A percentile compares a stretch with the other conserved stretches of the same genome.
These are phyloP conservation scores for Macrochelys suwanniensis DNA, from an alignment of 2,797 vertebrate genomes.

Conservation along the genomic window DNA sequence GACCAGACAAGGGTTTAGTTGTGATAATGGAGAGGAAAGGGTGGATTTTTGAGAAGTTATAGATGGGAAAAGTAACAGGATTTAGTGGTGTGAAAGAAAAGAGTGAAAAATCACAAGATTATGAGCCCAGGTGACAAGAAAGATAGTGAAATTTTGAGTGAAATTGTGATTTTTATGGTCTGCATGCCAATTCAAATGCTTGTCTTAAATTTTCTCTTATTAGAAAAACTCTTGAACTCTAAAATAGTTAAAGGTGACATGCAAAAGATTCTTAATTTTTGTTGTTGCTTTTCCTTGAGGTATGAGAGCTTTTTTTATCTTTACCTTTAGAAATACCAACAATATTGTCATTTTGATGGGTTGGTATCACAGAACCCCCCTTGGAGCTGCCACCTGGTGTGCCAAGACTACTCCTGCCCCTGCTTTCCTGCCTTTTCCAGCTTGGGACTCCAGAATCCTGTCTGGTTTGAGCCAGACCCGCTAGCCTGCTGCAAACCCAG, in stretches of 20 bases:
- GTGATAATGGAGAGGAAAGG: neutral
- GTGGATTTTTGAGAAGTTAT: neutral
- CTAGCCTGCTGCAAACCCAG: too few relatives aligned
- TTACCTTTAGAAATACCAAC: neutral
- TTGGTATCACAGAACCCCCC: too few relatives aligned
- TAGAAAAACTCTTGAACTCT: neutral
- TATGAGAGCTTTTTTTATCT: neutral
- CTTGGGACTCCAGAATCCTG: too few relatives aligned
- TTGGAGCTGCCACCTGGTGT: too few relatives aligned
- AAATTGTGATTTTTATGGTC: neutral
- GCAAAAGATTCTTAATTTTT: neutral
- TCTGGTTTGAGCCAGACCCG: too few relatives aligned
- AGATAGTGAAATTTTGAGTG: neutral
- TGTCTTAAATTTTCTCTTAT: neutral
- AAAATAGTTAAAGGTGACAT: neutral
- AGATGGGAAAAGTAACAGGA: neutral
- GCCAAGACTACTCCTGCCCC: too few relatives aligned
- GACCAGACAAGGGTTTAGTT: neutral
- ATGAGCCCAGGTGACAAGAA: neutral
- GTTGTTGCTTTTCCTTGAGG: neutral
- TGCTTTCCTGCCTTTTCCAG: too few relatives aligned
- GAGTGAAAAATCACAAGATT: neutral
- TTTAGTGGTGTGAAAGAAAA: neutral
- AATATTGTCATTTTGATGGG: neutral
- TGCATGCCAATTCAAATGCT: neutral